Evolutionary conservation across 92 coral and sea anemone genomes (phyloP).

Genomic region (Blastomussa wellsi): DNA sequence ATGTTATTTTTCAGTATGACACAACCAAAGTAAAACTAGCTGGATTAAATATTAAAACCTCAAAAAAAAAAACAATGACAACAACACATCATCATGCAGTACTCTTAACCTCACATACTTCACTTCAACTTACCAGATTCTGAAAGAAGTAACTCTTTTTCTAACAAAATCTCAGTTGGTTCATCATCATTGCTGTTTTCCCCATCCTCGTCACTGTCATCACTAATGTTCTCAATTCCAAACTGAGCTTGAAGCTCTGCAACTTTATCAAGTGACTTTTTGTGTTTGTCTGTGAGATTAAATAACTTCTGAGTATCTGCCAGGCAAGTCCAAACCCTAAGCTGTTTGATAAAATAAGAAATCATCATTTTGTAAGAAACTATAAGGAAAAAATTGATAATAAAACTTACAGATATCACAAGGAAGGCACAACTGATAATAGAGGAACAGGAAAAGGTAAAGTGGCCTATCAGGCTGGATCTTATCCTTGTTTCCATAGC

Average conservation of each 20-base stretch:
- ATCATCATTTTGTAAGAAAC: background rate
- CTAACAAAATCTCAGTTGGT: slow-evolving; percentile 56
- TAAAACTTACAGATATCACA: background rate
- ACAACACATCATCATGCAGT: background rate
- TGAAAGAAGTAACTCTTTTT: slow-evolving; percentile 71
- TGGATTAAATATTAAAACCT: too few species aligned
- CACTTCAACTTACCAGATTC: slow-evolving; percentile 67
- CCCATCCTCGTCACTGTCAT: slow-evolving; percentile 59
- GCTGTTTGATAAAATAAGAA: slow-evolving; percentile 28
- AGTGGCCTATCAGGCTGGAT: too few species aligned
- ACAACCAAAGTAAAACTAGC: too few species aligned
- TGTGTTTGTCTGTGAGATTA: slow-evolving; percentile 32
- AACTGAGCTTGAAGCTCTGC: slow-evolving; percentile 60
- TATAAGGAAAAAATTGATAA: too few species aligned
- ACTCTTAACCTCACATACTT: background rate
- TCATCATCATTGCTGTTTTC: slow-evolving; percentile 44
- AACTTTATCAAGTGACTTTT: slow-evolving; percentile 54
- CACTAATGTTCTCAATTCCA: slow-evolving; percentile 48
- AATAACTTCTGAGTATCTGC: slow-evolving; percentile 66
- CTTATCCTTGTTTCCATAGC: too few species aligned
- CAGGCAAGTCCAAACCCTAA: slow-evolving; percentile 65
- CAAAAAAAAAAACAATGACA: background rate
- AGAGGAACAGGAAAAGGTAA: background rate
- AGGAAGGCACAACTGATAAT: background rate
- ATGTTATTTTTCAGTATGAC: too few species aligned